Evolutionary conservation across 2,113 vertebrate species (phyloP), one percentile per base, ranked within the genome.

Genomic region (Syngnathus typhle): DNA sequence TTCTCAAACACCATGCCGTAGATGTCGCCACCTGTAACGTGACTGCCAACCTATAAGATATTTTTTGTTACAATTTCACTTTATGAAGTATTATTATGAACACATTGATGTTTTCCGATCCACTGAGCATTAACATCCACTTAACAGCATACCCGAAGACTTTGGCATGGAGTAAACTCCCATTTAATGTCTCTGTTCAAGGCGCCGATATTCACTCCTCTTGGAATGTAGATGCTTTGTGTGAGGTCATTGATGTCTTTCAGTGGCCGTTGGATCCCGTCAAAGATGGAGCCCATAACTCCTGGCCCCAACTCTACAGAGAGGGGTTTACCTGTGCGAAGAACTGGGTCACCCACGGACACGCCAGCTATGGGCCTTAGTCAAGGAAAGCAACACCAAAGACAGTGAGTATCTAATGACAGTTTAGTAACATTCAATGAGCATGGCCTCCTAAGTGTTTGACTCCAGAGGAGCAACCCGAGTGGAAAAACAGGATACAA

Each of bases 211-310:
- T 98, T 99, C 60, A 99, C 92, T 82, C 96, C 97, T 90, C 96
- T 91, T 62, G 97, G 97, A 80, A 99, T 99, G 81, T 99, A 98
- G 82, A 99, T 99, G 74, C 96, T 98, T 75, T 96, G 87, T 15
- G 95, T 98, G 71, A 95, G 88, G 81, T 88, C 85, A 70, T 95
- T 96, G 89, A 99, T 99, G 83, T 98, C 95, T 0, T 93, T 94
- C 4, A 99, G 88, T 36, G 97, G 96, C 71, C 97, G 94, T 83
- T 99, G 97, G 80, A 99, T 99, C 75, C 97, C 97, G 64, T 98
- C 96, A 92, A 98, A 99, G 88, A 98, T 98, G 77, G 96, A 95
- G 77, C 95, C 95, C 96, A 99, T 99, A 78, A 96, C 95, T 70
- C 97, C 96, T 16, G 97, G 97, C 7, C 97, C 97, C 47, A 99